phyloP scores from a whole-genome alignment of 2,888 invertebrate genomes.

The Cataglyphis livida region DNA sequence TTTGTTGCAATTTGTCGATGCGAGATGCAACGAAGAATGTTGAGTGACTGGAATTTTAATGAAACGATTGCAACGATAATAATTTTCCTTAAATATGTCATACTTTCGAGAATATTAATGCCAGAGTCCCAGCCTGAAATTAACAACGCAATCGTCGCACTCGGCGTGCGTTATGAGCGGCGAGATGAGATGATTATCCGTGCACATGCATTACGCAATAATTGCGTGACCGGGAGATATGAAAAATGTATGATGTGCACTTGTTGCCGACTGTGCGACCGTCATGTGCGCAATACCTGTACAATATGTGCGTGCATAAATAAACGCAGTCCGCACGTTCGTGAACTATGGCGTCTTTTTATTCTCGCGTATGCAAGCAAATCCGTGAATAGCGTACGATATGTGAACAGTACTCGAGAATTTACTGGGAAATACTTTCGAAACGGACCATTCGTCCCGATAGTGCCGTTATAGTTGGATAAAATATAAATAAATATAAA shows the following conservation, averaged over 20 bases:
- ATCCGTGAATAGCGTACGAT: constrained; percentile 53
- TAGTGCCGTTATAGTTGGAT: background rate
- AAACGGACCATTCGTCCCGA: constrained; percentile 29
- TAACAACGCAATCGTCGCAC: constrained; percentile 7
- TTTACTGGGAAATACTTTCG: constrained; percentile 46
- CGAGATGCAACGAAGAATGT: background rate
- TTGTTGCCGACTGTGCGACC: background rate
- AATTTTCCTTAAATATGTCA: constrained; percentile 13
- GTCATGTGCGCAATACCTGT: background rate
- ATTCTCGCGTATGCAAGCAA: constrained; percentile 63
- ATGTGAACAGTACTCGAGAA: constrained; percentile 46
- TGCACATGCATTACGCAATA: constrained; percentile 10
- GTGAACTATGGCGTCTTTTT: constrained; percentile 64
- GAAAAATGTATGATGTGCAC: background rate
- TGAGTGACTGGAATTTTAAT: constrained; percentile 23
- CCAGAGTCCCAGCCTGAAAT: constrained; percentile 10
- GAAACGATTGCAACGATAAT: constrained; percentile 7
- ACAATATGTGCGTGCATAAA: constrained; percentile 9
- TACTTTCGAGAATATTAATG: constrained; percentile 22
- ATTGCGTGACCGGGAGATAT: constrained; percentile 40
- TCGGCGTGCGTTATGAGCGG: background rate
- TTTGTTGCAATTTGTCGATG: background rate
- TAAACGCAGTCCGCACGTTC: constrained; percentile 27
- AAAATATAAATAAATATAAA: background rate
- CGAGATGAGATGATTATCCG: constrained; percentile 23